Evolutionary conservation across 2,888 invertebrate genomes (phyloP).

Genomic region (Gortyna flavago): DNA sequence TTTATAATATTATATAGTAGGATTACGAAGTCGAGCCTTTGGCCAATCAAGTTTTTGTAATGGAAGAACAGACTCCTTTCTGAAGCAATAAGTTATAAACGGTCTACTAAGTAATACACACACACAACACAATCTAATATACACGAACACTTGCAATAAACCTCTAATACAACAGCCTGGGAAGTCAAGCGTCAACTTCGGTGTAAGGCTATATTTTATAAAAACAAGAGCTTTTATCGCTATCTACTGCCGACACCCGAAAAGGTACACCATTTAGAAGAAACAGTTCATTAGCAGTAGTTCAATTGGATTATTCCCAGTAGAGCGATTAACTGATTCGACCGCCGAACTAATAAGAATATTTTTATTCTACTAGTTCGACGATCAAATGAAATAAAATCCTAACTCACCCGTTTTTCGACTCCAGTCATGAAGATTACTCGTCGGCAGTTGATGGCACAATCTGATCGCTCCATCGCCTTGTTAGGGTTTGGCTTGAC

Average conservation of each 20-base stretch:
- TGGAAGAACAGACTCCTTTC: neutral
- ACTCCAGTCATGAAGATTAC: conserved; percentile 85
- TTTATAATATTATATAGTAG: neutral
- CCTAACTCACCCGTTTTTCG: conserved; percentile 79
- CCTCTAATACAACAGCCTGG: too few relatives aligned
- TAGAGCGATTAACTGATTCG: too few relatives aligned
- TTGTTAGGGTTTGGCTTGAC: conserved; percentile 87
- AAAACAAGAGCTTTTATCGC: neutral
- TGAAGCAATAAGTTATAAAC: neutral
- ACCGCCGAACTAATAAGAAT: neutral
- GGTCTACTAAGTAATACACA: neutral
- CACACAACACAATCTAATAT: too few relatives aligned
- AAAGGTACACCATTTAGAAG: neutral
- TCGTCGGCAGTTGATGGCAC: conserved; percentile 82
- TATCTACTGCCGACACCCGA: neutral
- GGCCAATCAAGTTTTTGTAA: neutral
- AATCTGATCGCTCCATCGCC: conserved; percentile 85
- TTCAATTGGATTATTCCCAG: neutral
- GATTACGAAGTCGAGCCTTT: neutral
- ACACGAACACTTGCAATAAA: neutral
- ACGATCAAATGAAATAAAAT: neutral
- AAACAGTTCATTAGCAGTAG: neutral
- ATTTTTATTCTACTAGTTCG: neutral
- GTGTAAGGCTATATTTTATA: neutral
- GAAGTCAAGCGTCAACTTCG: neutral